Conservation (phyloP, 2,888 invertebrate genomes). For the Scelioninae gen. 1 region DNA sequence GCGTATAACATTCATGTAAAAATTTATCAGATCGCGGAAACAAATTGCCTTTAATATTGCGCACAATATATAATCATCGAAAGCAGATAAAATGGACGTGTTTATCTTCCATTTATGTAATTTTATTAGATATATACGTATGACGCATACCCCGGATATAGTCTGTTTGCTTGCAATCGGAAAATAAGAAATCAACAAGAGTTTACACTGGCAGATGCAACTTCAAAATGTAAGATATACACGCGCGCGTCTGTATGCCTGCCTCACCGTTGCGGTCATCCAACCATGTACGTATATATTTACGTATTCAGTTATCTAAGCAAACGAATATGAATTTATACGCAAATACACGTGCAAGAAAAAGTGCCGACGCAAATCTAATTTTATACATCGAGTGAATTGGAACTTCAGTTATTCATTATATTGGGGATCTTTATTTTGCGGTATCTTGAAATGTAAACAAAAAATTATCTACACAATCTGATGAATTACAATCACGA, state of each 20-base stretch:
- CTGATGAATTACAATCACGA: too few relatives aligned
- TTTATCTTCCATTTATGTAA: slow-evolving; percentile 66
- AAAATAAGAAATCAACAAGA: slow-evolving; percentile 66
- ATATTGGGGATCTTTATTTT: too few relatives aligned
- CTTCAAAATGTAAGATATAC: slow-evolving; percentile 54
- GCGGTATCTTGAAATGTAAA: too few relatives aligned
- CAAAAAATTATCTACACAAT: too few relatives aligned
- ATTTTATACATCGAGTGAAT: too few relatives aligned
- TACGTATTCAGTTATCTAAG: slow-evolving; percentile 53
- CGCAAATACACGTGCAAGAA: slow-evolving; percentile 19
- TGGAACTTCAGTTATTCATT: too few relatives aligned
- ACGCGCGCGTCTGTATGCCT: slow-evolving; percentile 44
- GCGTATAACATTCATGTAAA: slow-evolving; percentile 31
- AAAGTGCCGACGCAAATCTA: too few relatives aligned
- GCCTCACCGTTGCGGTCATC: slow-evolving; percentile 58
- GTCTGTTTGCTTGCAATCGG: slow-evolving; percentile 49
- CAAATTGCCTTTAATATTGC: slow-evolving; percentile 55
- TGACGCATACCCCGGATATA: slow-evolving; percentile 44
- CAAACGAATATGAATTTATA: slow-evolving; percentile 56
- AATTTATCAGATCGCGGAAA: slow-evolving; percentile 48
- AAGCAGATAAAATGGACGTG: slow-evolving; percentile 41
- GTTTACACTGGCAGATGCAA: slow-evolving; percentile 53
- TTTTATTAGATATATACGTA: slow-evolving; percentile 58
- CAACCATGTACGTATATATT: slow-evolving; percentile 54
- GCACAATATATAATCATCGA: slow-evolving; percentile 52